Conservation (phyloP, 2,888 invertebrate species). For the Bombylius major region DNA sequence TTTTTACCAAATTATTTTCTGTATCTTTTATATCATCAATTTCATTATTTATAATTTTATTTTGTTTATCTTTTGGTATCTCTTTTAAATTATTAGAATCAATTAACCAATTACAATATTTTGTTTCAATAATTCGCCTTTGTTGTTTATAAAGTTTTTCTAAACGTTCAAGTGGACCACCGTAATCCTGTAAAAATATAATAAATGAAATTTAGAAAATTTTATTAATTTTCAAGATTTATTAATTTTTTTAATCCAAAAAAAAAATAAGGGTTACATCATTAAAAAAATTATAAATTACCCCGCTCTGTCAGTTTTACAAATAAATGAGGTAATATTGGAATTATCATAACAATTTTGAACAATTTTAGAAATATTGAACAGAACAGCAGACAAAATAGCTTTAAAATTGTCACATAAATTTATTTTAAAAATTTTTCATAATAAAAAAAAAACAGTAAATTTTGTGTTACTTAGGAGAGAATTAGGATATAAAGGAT, state of each 20-base stretch:
- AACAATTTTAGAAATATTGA: too few relatives aligned
- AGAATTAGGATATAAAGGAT: too few relatives aligned
- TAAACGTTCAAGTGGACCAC: constrained; percentile 43
- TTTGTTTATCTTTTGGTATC: constrained; percentile 34
- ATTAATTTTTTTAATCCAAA: background rate
- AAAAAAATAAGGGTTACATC: too few relatives aligned
- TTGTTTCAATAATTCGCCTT: constrained; percentile 42
- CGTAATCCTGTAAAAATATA: constrained; percentile 40
- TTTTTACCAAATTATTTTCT: too few relatives aligned
- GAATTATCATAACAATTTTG: too few relatives aligned
- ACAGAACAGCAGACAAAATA: too few relatives aligned
- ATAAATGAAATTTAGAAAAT: background rate
- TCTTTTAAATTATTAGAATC: constrained; percentile 46
- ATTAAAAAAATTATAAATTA: background rate
- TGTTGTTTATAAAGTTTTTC: constrained; percentile 45
- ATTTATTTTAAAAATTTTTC: too few relatives aligned
- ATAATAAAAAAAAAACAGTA: too few relatives aligned
- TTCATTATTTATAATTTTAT: constrained; percentile 30
- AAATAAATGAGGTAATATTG: too few relatives aligned
- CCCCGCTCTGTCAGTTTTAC: too few relatives aligned
- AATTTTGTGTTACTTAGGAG: too few relatives aligned
- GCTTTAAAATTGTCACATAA: too few relatives aligned
- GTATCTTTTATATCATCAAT: constrained; percentile 16
- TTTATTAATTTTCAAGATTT: background rate
- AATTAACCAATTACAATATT: constrained; percentile 49